Evolutionary conservation across 2,888 invertebrate species (phyloP).

Genomic region (Oegoconia quadripuncta): DNA sequence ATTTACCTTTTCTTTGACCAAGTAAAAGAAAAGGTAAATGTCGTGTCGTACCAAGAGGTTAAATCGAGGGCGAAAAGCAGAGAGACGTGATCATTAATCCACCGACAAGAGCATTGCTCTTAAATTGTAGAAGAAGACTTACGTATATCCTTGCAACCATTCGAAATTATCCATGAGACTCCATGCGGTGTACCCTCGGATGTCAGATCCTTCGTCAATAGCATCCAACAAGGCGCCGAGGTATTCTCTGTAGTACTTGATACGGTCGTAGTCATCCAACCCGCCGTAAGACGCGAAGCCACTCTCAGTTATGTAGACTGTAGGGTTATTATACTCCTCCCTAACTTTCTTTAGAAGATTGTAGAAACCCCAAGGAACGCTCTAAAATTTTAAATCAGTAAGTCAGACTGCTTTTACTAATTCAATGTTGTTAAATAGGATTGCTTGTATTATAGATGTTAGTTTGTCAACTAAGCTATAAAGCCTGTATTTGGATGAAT

Average conservation of each 20-base stretch:
- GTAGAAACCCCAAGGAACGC: conserved; percentile 74
- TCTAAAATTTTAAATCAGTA: not conserved
- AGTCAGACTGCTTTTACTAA: too few species aligned
- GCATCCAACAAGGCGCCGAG: conserved; percentile 53
- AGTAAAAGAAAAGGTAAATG: too few species aligned
- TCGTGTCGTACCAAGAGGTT: too few species aligned
- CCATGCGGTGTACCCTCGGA: conserved; percentile 76
- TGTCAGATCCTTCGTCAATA: conserved; percentile 52
- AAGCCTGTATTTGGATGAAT: too few species aligned
- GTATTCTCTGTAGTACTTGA: conserved; percentile 50
- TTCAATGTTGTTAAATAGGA: too few species aligned
- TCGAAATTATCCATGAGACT: conserved; percentile 81
- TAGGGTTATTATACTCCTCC: conserved; percentile 65
- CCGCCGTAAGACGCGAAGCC: conserved; percentile 43
- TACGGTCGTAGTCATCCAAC: conserved; percentile 50
- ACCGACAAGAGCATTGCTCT: too few species aligned
- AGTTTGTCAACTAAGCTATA: too few species aligned
- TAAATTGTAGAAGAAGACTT: too few species aligned
- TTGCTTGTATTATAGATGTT: too few species aligned
- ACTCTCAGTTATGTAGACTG: conserved; percentile 78
- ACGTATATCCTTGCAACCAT: conserved; percentile 75
- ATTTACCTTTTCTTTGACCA: too few species aligned
- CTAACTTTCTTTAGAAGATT: conserved; percentile 68
- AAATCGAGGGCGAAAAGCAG: too few species aligned
- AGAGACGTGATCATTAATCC: too few species aligned